Conservation (phyloP, 2,113 vertebrate species). For the Calonectris borealis region DNA sequence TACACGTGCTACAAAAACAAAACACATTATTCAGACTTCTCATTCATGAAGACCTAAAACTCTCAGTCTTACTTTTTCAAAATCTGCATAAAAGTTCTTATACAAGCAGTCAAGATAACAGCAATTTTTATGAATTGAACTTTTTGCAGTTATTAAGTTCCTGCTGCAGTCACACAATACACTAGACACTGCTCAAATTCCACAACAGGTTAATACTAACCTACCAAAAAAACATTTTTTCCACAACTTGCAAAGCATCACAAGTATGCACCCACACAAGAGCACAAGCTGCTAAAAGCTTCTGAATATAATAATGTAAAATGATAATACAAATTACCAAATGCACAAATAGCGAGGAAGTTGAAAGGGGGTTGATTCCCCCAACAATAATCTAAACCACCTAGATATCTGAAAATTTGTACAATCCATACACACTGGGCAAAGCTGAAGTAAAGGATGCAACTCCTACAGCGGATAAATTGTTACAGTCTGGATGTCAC, state of each 20-base stretch:
- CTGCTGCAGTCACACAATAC: slow-evolving; percentile 16
- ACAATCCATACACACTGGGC: background rate
- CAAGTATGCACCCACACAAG: slow-evolving; percentile 33
- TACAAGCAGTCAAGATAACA: background rate
- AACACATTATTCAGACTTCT: background rate
- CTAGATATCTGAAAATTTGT: background rate
- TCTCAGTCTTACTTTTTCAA: background rate
- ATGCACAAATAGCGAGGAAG: background rate
- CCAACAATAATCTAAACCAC: background rate
- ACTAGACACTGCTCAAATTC: background rate
- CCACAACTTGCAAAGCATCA: slow-evolving; percentile 43
- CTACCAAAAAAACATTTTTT: background rate
- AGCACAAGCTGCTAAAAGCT: slow-evolving; percentile 9
- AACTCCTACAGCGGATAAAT: background rate
- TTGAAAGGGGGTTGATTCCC: background rate
- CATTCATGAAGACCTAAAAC: background rate
- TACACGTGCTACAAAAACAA: background rate
- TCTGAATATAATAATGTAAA: slow-evolving; percentile 17
- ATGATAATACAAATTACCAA: slow-evolving; percentile 15
- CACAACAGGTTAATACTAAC: slow-evolving; percentile 31
- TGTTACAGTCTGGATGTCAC: background rate
- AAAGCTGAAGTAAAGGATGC: background rate
- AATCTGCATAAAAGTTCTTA: background rate
- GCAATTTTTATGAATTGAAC: slow-evolving; percentile 37
- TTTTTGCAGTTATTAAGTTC: slow-evolving; percentile 15